A percentile compares a stretch with the other conserved stretches of the same genome.
These are phyloP conservation scores for Drosophila pseudotakahashii DNA, from an alignment of 2,888 invertebrate genomes.

Conservation along the genomic window DNA sequence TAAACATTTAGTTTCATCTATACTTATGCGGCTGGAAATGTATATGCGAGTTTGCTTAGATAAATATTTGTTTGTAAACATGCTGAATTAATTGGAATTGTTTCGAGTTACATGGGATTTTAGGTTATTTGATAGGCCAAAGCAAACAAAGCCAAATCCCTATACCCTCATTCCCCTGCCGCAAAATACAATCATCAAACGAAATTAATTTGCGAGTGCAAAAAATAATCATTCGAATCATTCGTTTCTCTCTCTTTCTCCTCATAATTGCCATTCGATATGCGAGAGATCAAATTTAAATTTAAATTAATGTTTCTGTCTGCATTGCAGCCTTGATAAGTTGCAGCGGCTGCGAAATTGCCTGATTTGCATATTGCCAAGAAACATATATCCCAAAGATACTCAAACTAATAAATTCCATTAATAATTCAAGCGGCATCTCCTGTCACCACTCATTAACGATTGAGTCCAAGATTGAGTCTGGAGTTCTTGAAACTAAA, in stretches of 20 bases:
- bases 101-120: slow-evolving; percentile 44
- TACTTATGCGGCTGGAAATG: slow-evolving; percentile 15
- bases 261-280: slow-evolving; percentile 48
- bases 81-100: slow-evolving; percentile 62
- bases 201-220: slow-evolving; percentile 40
- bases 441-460: slow-evolving; percentile 59
- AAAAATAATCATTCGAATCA: slow-evolving; percentile 32
- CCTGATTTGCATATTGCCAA: slow-evolving; percentile 49
- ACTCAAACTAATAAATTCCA: slow-evolving; percentile 61
- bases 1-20: no score
- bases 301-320: slow-evolving; percentile 53
- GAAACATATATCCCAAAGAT: slow-evolving; percentile 44
- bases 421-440: slow-evolving; percentile 64
- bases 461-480: slow-evolving; percentile 22
- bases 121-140: slow-evolving; percentile 36
- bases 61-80: slow-evolving; percentile 59
- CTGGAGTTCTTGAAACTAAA: background rate
- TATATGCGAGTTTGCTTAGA: slow-evolving; percentile 45
- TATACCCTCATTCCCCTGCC: background rate
- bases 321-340: slow-evolving; percentile 16
- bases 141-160: slow-evolving; percentile 26
- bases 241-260: slow-evolving; percentile 3
- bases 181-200: slow-evolving; percentile 12
- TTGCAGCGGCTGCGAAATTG: slow-evolving; percentile 42
- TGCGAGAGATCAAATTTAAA: slow-evolving; percentile 51